Evolutionary conservation across 2,797 vertebrate species (phyloP).

Genomic region (Taeniopygia guttata): DNA sequence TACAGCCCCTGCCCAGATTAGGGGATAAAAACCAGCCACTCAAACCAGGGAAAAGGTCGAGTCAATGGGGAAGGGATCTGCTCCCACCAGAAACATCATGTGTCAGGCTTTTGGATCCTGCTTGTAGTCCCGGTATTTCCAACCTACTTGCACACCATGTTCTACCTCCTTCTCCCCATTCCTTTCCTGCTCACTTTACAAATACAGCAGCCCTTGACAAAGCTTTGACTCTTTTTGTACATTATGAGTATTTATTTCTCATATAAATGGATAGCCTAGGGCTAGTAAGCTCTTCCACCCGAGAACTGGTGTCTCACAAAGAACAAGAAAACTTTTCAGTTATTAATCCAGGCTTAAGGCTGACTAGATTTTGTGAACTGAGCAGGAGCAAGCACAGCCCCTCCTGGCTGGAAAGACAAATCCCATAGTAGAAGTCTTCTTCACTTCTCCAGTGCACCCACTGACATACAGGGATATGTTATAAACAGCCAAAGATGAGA

Average conservation of each 20-base stretch:
- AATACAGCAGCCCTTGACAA: background rate
- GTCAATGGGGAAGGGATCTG: no score
- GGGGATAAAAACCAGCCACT: background rate
- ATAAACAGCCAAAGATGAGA: background rate
- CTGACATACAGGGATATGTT: accelerated
- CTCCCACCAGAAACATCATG: accelerated
- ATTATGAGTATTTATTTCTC: background rate
- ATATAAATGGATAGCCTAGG: background rate
- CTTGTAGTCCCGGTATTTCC: background rate
- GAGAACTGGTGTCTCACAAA: background rate
- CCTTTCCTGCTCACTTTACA: background rate
- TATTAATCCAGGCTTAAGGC: background rate
- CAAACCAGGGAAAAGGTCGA: background rate
- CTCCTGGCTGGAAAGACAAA: background rate
- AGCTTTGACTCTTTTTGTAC: background rate
- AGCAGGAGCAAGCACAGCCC: background rate
- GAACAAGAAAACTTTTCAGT: background rate
- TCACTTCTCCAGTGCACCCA: background rate
- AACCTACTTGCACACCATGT: accelerated
- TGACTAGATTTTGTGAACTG: background rate
- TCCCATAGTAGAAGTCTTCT: background rate
- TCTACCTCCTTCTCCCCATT: background rate
- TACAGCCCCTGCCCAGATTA: background rate
- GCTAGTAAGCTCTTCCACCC: background rate
- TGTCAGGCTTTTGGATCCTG: background rate